Evolutionary conservation across 2,888 invertebrate species (phyloP), one percentile per base, ranked within the genome.

Genomic region (Melieria picta): DNA sequence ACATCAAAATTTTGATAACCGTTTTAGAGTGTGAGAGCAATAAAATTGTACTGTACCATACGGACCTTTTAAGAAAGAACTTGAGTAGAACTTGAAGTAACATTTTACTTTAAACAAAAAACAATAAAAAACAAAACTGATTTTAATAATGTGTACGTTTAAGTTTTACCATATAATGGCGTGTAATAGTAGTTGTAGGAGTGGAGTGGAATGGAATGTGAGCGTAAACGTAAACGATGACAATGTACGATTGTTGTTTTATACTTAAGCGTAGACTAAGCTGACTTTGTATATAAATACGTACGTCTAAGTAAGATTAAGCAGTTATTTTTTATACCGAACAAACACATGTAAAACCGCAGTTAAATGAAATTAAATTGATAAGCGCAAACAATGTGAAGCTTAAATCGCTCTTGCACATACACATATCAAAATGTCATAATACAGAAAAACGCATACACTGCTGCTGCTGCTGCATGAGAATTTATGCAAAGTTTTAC

Each of bases 291-390:
- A 52, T 43, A 52, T 45, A 50, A 42, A 30, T 10, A 48, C 48
- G 10, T 13, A 46, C 4, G 30, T 65, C 43, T 11, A 11, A 4
- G 48, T 48, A n/a, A 4, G 30, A n/a, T 30, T 67, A 42, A 58
- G 60, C 58, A 67, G 60, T 67, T 60, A 60, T 67, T 67, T 57
- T 67, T 67, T 67, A 58, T 67, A 67, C 66, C n/a, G 50, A 57
- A 11, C 7, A 50, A 48, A 47, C 43, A 58, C 9, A 13, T 7
- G 45, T 45, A 65, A 30, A 30, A 30, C 2, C 30, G 30, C 30
- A 30, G 2, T 30, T 30, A 30, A 30, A 30, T 30, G 1, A 2
- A 30, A 30, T 30, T 30, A 1, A 30, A 30, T 30, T 30, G 30
- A 30, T 30, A 30, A 30, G 30, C 30, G 30, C 30, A 30, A 30